Percentiles rank a stretch among this genome's conserved stretches.
These are phyloP conservation scores for Daktulosphaira vitifoliae DNA, from an alignment of 1,140 invertebrate species.

Conservation along the genomic window DNA sequence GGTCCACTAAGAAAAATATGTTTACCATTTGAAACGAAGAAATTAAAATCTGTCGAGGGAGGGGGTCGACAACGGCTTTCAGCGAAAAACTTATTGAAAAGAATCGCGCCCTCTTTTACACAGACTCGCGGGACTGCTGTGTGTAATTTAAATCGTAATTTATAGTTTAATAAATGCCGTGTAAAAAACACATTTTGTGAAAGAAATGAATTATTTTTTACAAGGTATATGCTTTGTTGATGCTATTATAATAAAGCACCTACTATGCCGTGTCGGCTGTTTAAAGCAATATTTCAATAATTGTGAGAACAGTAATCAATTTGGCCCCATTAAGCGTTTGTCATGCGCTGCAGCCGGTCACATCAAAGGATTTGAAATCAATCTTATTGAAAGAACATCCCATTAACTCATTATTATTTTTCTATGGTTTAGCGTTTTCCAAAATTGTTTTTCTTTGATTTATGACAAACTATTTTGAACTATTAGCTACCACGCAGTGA, in stretches of 20 bases:
- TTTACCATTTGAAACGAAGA: neutral
- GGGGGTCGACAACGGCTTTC: neutral
- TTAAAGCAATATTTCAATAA: conserved; percentile 5
- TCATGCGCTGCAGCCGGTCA: conserved; percentile 9
- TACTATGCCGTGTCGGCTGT: neutral
- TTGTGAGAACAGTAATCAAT: conserved; percentile 5
- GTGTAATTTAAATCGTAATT: neutral
- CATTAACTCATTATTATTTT: too few species aligned
- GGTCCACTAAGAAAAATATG: neutral
- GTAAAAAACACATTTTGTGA: neutral
- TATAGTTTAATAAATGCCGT: neutral
- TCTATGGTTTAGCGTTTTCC: too few species aligned
- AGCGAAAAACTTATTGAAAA: neutral
- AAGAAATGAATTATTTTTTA: neutral
- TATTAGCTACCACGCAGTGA: too few species aligned
- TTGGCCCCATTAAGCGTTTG: conserved; percentile 6
- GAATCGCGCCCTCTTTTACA: neutral
- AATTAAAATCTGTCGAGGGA: conserved; percentile 20
- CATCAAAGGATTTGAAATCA: conserved; percentile 23
- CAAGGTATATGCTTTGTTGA: neutral
- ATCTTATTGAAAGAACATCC: neutral
- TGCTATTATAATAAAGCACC: too few species aligned
- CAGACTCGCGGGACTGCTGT: too few species aligned
- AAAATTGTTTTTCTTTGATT: too few species aligned
- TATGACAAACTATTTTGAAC: too few species aligned